Percentiles rank a stretch among this genome's conserved stretches.
Evolutionary conservation across 1,140 invertebrate genomes (phyloP).

Genomic region (Dendroctonus ponderosae): DNA sequence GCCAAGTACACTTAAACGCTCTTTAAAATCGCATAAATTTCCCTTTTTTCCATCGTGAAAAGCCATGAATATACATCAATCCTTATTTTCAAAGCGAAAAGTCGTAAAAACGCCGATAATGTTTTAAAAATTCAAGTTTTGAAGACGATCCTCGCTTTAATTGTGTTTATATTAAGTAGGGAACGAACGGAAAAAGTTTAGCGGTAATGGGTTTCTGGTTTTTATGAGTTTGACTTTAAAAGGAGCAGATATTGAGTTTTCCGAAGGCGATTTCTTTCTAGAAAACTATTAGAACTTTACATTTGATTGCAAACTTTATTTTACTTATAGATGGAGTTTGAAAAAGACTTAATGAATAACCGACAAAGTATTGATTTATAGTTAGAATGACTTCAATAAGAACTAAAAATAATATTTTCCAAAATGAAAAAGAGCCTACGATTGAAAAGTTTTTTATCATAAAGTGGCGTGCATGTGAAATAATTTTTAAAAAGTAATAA

Average conservation of each 20-base stretch:
- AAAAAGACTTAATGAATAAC: too few species aligned
- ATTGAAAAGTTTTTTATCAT: too few species aligned
- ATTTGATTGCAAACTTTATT: too few species aligned
- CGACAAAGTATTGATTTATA: too few species aligned
- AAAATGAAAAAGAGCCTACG: too few species aligned
- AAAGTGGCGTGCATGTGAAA: too few species aligned
- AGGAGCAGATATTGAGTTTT: slow-evolving; percentile 22
- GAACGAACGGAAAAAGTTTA: slow-evolving; percentile 21
- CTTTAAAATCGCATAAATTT: neutral
- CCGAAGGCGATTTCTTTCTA: slow-evolving; percentile 3
- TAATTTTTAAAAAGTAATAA: too few species aligned
- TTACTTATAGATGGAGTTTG: too few species aligned
- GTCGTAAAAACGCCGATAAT: slow-evolving; percentile 30
- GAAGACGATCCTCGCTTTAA: slow-evolving; percentile 25
- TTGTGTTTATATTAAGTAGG: slow-evolving; percentile 30
- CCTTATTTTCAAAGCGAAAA: slow-evolving; percentile 17
- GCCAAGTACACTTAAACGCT: neutral
- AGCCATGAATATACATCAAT: slow-evolving; percentile 29
- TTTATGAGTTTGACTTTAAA: slow-evolving; percentile 29
- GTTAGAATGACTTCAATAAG: too few species aligned
- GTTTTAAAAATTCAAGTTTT: slow-evolving; percentile 28
- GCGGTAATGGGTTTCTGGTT: slow-evolving; percentile 31
- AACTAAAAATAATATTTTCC: too few species aligned
- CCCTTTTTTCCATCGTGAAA: neutral
- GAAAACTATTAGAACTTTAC: slow-evolving; percentile 9